phyloP scores from a whole-genome alignment of 2,797 vertebrate species.

The Parambassis ranga region DNA sequence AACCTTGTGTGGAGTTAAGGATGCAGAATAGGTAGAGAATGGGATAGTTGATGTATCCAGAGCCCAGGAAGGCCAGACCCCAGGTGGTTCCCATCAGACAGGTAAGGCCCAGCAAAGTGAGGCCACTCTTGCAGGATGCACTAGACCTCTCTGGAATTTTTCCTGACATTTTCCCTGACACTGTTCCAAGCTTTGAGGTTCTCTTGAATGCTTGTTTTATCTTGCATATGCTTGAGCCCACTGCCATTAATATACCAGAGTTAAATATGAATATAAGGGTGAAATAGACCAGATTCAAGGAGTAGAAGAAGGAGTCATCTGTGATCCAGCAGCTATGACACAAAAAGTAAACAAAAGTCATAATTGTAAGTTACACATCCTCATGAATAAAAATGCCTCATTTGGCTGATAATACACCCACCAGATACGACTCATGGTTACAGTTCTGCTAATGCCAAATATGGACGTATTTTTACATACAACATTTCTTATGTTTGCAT shows the following conservation, averaged over 20 bases:
- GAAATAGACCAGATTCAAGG: constrained; percentile 76
- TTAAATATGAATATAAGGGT: constrained; percentile 76
- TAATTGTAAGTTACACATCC: too few species aligned
- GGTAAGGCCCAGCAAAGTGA: constrained; percentile 79
- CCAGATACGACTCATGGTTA: too few species aligned
- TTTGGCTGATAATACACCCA: too few species aligned
- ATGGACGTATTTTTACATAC: too few species aligned
- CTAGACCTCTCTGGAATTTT: background rate
- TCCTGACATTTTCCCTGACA: background rate
- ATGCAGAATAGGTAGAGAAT: constrained; percentile 86
- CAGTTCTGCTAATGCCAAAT: too few species aligned
- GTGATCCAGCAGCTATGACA: constrained; percentile 84
- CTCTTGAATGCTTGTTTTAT: constrained; percentile 19
- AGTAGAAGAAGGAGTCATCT: constrained; percentile 23
- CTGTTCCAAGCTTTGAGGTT: background rate
- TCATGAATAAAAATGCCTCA: too few species aligned
- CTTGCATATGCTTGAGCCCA: constrained; percentile 57
- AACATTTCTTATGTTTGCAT: too few species aligned
- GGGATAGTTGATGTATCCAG: constrained; percentile 59
- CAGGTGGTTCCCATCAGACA: constrained; percentile 83
- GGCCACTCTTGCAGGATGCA: constrained; percentile 5
- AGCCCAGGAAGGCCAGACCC: constrained; percentile 79
- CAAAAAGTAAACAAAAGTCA: background rate
- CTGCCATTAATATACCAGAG: constrained; percentile 68
- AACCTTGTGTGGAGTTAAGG: constrained; percentile 82